Conservation (phyloP, 2,888 invertebrate genomes). For the Brachyopa scutellaris region DNA sequence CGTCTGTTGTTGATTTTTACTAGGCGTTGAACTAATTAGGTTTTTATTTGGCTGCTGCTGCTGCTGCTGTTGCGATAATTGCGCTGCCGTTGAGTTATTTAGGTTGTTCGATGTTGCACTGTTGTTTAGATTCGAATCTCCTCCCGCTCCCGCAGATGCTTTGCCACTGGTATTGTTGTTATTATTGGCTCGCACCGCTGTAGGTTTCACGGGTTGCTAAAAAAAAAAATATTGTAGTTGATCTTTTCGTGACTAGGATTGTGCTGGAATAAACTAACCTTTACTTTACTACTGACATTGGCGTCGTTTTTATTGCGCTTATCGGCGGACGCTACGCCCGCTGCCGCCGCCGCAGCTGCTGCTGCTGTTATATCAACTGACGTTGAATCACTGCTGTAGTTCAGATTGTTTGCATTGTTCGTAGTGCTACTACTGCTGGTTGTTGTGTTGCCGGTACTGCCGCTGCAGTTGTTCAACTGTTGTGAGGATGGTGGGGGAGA, state of each 20-base stretch:
- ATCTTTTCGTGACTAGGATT: neutral
- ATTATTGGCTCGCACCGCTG: slow-evolving; percentile 88
- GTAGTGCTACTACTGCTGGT: slow-evolving; percentile 74
- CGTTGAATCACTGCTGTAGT: slow-evolving; percentile 90
- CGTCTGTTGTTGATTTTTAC: slow-evolving; percentile 81
- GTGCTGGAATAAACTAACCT: slow-evolving; percentile 80
- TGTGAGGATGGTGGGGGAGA: slow-evolving; percentile 84
- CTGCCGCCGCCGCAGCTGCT: slow-evolving; percentile 79
- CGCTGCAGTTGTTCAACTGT: slow-evolving; percentile 75
- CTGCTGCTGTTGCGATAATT: slow-evolving; percentile 63
- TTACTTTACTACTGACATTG: slow-evolving; percentile 80
- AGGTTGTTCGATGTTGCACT: slow-evolving; percentile 73
- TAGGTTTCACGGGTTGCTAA: slow-evolving; percentile 92
- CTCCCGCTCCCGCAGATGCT: slow-evolving; percentile 82
- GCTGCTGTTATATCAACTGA: slow-evolving; percentile 75
- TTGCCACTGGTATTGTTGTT: slow-evolving; percentile 79
- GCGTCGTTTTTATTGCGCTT: slow-evolving; percentile 84
- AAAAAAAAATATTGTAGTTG: slow-evolving; percentile 31
- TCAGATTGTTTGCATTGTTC: slow-evolving; percentile 82
- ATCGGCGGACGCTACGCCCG: slow-evolving; percentile 81
- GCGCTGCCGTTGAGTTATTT: slow-evolving; percentile 79
- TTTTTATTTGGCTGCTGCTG: slow-evolving; percentile 74
- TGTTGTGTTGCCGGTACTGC: slow-evolving; percentile 75
- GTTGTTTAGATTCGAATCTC: slow-evolving; percentile 80
- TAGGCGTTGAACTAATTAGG: slow-evolving; percentile 82